A percentile compares a stretch with the other conserved stretches of the same genome.
These are phyloP conservation scores for Crotalus horridus DNA, from an alignment of 2,113 vertebrate species.

Conservation along the genomic window DNA sequence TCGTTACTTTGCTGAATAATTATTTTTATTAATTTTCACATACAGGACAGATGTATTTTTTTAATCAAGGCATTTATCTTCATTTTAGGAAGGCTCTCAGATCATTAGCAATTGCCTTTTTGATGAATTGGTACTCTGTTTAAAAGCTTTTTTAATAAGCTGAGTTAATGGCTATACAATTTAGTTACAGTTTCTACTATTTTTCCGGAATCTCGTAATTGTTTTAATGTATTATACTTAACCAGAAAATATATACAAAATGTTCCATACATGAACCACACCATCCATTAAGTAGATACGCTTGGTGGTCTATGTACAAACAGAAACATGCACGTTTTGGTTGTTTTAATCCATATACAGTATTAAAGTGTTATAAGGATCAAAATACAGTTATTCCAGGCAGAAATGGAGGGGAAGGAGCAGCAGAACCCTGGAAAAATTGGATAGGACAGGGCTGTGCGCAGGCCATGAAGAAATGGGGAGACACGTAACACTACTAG, in stretches of 20 bases:
- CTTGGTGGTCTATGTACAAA: neutral
- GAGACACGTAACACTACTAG: neutral
- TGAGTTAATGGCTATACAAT: neutral
- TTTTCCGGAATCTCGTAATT: neutral
- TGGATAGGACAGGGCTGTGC: neutral
- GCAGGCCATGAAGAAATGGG: neutral
- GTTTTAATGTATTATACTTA: neutral
- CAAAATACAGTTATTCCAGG: neutral
- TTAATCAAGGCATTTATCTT: neutral
- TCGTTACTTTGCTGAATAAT: neutral
- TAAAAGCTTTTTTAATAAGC: neutral
- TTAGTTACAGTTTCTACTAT: neutral
- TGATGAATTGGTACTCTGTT: neutral
- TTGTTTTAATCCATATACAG: neutral
- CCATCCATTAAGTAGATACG: neutral
- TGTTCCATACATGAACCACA: neutral
- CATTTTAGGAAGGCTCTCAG: neutral
- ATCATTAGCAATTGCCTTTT: neutral
- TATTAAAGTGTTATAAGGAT: neutral
- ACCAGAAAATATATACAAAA: neutral
- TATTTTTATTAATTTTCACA: neutral
- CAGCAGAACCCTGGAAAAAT: neutral
- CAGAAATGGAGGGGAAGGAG: neutral
- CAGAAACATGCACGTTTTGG: neutral
- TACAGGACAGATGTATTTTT: neutral